A percentile compares a stretch with the other conserved stretches of the same genome.
These are phyloP conservation scores for Semnopithecus entellus DNA, from an alignment of 2,113 vertebrate species.

Conservation along the genomic window DNA sequence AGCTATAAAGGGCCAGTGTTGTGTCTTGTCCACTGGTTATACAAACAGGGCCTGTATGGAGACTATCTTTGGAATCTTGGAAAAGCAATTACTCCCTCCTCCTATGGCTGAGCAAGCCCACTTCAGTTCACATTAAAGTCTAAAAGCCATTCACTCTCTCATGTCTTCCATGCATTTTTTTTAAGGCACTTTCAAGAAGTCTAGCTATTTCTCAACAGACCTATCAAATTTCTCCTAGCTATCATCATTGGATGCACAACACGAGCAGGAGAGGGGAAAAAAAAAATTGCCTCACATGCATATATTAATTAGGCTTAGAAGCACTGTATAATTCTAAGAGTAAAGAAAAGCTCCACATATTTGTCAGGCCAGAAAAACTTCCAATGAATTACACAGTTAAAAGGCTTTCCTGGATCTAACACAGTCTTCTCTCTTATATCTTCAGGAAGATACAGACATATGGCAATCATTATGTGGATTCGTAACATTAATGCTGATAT, in stretches of 20 bases:
- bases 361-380: background rate
- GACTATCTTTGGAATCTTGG: background rate
- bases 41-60: background rate
- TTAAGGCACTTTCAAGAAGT: background rate
- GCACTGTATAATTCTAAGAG: background rate
- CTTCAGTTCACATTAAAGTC: conserved; percentile 30
- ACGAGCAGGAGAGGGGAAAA: background rate
- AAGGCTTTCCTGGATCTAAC: background rate
- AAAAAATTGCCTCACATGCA: background rate
- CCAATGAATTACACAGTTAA: background rate
- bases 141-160: background rate
- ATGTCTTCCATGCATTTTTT: background rate
- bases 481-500: background rate
- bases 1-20: background rate
- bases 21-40: background rate
- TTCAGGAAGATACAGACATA: background rate
- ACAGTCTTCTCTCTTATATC: background rate
- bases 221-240: background rate
- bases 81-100: background rate
- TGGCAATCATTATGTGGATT: background rate
- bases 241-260: conserved; percentile 14
- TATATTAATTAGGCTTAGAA: conserved; percentile 3
- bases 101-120: background rate
- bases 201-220: background rate
- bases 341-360: background rate